These are phyloP conservation scores for Pseudococcus jackbeardsleyi DNA, from an alignment of 2,888 invertebrate genomes.

Conservation along the genomic window DNA sequence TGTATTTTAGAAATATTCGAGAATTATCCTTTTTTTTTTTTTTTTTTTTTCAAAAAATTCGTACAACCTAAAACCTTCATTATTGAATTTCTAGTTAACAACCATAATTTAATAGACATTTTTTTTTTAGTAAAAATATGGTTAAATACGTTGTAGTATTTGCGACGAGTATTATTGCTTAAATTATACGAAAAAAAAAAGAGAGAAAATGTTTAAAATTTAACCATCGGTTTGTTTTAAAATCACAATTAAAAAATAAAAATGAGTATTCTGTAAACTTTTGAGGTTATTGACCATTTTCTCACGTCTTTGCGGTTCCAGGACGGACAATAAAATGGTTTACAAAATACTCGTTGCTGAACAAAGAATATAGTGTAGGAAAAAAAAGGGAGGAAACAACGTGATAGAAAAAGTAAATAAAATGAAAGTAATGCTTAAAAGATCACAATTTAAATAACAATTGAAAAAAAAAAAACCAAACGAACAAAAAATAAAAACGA, in stretches of 20 bases:
- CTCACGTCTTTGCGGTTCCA: not conserved
- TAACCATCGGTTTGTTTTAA: not conserved
- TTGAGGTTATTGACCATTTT: not conserved
- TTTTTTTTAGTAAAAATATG: not conserved
- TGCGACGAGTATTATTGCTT: conserved; percentile 44
- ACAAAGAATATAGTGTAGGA: conserved; percentile 19
- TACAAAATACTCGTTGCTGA: conserved; percentile 38
- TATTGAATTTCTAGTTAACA: not conserved
- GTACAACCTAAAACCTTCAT: conserved; percentile 15
- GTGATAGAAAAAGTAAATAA: conserved; percentile 48
- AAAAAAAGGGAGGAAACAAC: conserved; percentile 12
- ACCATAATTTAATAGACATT: conserved; percentile 27
- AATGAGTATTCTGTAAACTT: conserved; percentile 33
- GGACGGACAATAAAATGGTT: not conserved
- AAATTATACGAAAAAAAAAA: not conserved
- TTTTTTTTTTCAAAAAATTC: not conserved
- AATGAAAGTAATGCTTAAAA: conserved; percentile 46
- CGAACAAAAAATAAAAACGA: not conserved
- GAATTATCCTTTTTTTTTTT: not conserved
- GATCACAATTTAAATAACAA: conserved; percentile 54
- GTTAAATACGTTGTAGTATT: conserved; percentile 29
- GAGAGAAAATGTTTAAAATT: not conserved
- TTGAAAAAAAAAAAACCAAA: conserved; percentile 6
- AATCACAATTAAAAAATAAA: conserved; percentile 19
- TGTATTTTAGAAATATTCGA: not conserved